Evolutionary conservation across 2,113 vertebrate species (phyloP).

Genomic region (Glaucomys volans): DNA sequence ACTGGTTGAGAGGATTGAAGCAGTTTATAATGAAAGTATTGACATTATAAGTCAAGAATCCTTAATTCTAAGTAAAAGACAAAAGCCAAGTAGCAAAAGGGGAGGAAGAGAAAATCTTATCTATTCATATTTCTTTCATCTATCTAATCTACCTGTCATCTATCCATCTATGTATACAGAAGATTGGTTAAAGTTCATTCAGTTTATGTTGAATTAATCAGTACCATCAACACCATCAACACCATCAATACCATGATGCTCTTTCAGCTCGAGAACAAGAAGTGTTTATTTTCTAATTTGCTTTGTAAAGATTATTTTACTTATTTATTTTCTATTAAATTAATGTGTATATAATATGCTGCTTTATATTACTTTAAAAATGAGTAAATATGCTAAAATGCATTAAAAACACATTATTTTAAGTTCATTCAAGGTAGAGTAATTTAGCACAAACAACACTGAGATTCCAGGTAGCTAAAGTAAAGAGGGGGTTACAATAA

Average conservation of each 20-base stretch:
- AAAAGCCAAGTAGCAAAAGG: neutral
- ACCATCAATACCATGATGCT: neutral
- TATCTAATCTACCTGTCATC: neutral
- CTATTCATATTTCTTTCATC: neutral
- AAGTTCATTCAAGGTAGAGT: neutral
- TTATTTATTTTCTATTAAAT: conserved; percentile 32
- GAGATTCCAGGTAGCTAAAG: neutral
- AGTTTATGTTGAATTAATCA: neutral
- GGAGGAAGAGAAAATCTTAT: neutral
- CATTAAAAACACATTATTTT: conserved; percentile 21
- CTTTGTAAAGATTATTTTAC: neutral
- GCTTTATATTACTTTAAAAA: conserved; percentile 32
- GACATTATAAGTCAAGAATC: neutral
- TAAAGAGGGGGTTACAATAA: neutral
- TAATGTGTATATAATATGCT: neutral
- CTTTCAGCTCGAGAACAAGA: neutral
- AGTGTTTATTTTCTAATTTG: neutral
- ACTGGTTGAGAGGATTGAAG: neutral
- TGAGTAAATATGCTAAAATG: neutral
- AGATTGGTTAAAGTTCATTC: neutral
- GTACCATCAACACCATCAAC: too few species aligned
- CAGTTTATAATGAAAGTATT: neutral
- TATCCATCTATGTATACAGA: neutral
- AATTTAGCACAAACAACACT: neutral
- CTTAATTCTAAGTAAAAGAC: conserved; percentile 38